These are phyloP conservation scores for Agrochola lychnidis DNA, from an alignment of 2,888 invertebrate genomes.

Conservation along the genomic window DNA sequence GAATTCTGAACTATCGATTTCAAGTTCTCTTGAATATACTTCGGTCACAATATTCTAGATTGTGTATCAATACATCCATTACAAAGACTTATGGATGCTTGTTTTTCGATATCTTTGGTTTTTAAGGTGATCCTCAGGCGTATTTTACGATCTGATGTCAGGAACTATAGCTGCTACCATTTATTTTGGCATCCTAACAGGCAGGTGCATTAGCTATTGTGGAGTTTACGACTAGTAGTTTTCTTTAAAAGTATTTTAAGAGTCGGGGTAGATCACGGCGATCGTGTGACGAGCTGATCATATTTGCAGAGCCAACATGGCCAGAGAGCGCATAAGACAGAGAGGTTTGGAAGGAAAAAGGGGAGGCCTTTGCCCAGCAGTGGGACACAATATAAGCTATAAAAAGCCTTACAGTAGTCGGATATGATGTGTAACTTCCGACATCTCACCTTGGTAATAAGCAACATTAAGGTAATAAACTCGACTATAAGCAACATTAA, in stretches of 20 bases:
- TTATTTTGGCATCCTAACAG: conserved; percentile 4
- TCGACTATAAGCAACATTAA: no score
- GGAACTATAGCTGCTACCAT: conserved; percentile 13
- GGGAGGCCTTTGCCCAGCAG: background rate
- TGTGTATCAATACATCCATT: conserved; percentile 7
- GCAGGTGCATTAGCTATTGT: conserved; percentile 3
- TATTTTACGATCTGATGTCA: conserved; percentile 43
- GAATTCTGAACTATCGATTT: background rate
- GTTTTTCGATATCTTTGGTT: conserved; percentile 13
- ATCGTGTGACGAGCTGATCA: background rate
- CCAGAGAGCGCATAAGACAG: background rate
- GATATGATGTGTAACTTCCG: no score
- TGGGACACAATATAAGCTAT: background rate
- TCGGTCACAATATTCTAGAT: background rate
- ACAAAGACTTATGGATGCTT: conserved; percentile 35
- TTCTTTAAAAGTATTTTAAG: background rate
- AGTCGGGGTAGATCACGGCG: background rate
- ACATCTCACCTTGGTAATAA: no score
- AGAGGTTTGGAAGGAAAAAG: background rate
- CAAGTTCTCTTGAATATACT: background rate
- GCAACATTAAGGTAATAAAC: no score
- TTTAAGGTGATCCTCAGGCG: conserved; percentile 12
- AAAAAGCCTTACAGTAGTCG: background rate
- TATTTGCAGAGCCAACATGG: background rate
- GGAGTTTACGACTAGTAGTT: conserved; percentile 13